Conservation (phyloP, 2,888 invertebrate genomes). For the Meteorus cinctellus region DNA sequence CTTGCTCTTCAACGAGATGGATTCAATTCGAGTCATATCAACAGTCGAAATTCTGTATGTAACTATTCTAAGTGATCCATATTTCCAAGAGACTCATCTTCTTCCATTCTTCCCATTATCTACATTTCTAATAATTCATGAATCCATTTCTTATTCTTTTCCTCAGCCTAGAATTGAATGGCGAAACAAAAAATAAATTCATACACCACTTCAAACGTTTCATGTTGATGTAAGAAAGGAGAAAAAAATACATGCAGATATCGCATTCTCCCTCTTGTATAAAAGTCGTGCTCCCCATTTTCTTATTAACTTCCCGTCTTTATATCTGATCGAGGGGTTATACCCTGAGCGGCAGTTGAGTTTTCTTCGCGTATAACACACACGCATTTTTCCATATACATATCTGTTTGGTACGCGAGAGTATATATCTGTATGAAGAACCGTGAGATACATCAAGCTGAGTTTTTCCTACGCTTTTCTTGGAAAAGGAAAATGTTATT, state of each 20-base stretch:
- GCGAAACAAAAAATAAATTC: constrained; percentile 20
- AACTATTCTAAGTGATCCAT: no score
- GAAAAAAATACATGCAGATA: constrained; percentile 21
- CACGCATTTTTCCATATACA: background rate
- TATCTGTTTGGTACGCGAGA: background rate
- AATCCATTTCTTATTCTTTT: background rate
- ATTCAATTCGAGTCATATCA: no score
- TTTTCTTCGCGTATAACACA: constrained; percentile 35
- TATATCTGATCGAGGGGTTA: constrained; percentile 41
- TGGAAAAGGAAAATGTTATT: constrained; percentile 66
- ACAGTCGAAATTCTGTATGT: no score
- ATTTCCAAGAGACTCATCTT: background rate
- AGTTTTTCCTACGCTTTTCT: constrained; percentile 43
- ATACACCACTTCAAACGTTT: constrained; percentile 20
- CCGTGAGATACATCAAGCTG: constrained; percentile 48
- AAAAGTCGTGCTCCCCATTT: constrained; percentile 39
- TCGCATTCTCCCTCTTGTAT: constrained; percentile 21
- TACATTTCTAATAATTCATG: background rate
- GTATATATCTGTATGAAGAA: constrained; percentile 32
- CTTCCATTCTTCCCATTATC: background rate
- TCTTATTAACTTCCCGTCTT: constrained; percentile 48
- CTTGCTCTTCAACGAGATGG: no score
- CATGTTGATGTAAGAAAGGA: constrained; percentile 22
- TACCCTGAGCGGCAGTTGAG: constrained; percentile 28
- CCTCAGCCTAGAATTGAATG: background rate